These are phyloP conservation scores for Anguilla anguilla DNA, from an alignment of 2,797 vertebrate genomes.

Conservation along the genomic window DNA sequence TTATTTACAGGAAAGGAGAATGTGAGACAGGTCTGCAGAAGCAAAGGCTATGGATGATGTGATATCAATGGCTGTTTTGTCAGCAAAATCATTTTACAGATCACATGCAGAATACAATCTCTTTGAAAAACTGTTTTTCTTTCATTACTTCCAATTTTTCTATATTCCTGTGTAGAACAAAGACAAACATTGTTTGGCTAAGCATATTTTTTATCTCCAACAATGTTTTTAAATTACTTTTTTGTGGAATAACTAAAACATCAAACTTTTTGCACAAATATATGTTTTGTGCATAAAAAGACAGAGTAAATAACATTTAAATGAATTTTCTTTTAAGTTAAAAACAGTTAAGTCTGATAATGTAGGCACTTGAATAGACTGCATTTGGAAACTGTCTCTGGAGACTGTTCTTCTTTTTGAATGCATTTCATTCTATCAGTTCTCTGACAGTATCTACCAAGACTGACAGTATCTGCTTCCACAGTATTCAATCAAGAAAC, in stretches of 20 bases:
- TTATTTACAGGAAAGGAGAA: not conserved
- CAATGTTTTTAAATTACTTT: not conserved
- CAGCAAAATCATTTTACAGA: not conserved
- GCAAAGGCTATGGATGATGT: not conserved
- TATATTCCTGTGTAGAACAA: not conserved
- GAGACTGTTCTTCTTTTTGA: not conserved
- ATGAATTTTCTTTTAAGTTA: not conserved
- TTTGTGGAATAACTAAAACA: not conserved
- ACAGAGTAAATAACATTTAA: not conserved
- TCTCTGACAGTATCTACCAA: not conserved
- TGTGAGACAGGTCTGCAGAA: not conserved
- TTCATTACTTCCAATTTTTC: not conserved
- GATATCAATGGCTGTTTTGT: not conserved
- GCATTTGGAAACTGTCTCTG: not conserved
- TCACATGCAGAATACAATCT: not conserved
- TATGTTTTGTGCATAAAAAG: not conserved
- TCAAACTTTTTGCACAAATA: not conserved
- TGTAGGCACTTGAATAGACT: not conserved
- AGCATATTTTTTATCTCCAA: not conserved
- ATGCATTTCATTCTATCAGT: slow-evolving; percentile 4
- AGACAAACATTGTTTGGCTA: not conserved
- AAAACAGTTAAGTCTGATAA: not conserved
- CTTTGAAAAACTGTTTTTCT: not conserved
- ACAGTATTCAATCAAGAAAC: not conserved
- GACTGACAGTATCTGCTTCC: not conserved